A percentile compares a stretch with the other conserved stretches of the same genome.
phyloP scores from a whole-genome alignment of 92 coral and sea anemone species.

The Montipora capitata region DNA sequence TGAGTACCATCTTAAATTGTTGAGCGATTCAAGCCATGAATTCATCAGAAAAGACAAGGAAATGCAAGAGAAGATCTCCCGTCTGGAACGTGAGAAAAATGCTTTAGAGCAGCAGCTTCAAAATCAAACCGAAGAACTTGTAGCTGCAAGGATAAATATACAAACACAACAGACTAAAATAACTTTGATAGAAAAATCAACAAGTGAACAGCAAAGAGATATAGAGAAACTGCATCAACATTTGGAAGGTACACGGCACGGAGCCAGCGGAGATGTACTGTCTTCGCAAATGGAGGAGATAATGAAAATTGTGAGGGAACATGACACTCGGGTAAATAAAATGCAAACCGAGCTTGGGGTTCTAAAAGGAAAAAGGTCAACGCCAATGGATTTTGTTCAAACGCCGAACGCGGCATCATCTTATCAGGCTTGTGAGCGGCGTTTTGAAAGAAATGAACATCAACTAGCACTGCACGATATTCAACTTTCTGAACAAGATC shows the following conservation, averaged over 20 bases:
- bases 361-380: neutral
- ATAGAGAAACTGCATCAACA: conserved; percentile 21
- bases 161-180: conserved; percentile 69
- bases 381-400: neutral
- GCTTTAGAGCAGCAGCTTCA: conserved; percentile 45
- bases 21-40: conserved; percentile 28
- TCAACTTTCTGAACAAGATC: conserved; percentile 76
- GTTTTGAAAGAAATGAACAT: conserved; percentile 77
- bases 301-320: conserved; percentile 25
- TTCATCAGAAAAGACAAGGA: neutral
- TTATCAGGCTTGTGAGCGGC: conserved; percentile 47
- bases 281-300: conserved; percentile 65
- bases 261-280: conserved; percentile 17
- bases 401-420: neutral
- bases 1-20: conserved; percentile 51
- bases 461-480: conserved; percentile 74
- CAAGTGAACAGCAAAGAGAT: conserved; percentile 46
- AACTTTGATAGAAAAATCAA: conserved; percentile 36
- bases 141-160: conserved; percentile 60
- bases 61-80: conserved; percentile 36
- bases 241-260: neutral
- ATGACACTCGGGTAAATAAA: conserved; percentile 20
- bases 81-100: conserved; percentile 19
- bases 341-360: conserved; percentile 49
- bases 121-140: conserved; percentile 71